phyloP scores from a whole-genome alignment of 92 coral and sea anemone species.

The Porites cylindrica region DNA sequence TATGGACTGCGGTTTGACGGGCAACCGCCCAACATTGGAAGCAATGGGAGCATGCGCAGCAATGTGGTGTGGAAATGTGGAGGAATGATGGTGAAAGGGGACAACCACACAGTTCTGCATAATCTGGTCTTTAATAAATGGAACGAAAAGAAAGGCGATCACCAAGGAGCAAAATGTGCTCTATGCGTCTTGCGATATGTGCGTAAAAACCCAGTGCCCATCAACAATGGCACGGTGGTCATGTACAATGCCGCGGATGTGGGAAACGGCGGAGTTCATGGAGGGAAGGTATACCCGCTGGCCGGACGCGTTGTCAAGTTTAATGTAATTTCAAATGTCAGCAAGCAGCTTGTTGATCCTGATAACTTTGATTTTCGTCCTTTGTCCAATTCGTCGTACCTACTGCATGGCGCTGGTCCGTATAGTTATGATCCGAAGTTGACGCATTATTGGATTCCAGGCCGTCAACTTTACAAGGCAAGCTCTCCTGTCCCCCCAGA shows the following conservation, averaged over 20 bases:
- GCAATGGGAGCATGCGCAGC: constrained; percentile 62
- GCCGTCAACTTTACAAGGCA: constrained; percentile 72
- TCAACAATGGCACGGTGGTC: constrained; percentile 68
- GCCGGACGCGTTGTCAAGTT: constrained; percentile 69
- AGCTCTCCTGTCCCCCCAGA: constrained; percentile 77
- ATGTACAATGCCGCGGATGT: constrained; percentile 73
- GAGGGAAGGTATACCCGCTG: constrained; percentile 58
- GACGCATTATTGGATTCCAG: constrained; percentile 81
- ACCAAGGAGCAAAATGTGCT: constrained; percentile 62
- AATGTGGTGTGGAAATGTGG: constrained; percentile 80
- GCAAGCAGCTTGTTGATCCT: constrained; percentile 71
- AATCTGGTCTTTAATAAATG: constrained; percentile 78
- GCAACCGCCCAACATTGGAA: constrained; percentile 75
- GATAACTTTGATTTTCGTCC: constrained; percentile 86
- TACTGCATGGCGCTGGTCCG: constrained; percentile 65
- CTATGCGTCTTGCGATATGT: constrained; percentile 79
- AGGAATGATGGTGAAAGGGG: constrained; percentile 82
- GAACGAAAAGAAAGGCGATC: constrained; percentile 56
- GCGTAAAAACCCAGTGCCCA: constrained; percentile 71
- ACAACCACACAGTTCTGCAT: constrained; percentile 71
- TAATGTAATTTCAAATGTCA: constrained; percentile 74
- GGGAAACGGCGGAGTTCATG: constrained; percentile 75
- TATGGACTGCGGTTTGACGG: constrained; percentile 81
- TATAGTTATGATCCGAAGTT: constrained; percentile 56
- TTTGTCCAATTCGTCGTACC: constrained; percentile 54